Evolutionary conservation across 1,140 invertebrate species (phyloP).

Genomic region (Brachionus angularis): DNA sequence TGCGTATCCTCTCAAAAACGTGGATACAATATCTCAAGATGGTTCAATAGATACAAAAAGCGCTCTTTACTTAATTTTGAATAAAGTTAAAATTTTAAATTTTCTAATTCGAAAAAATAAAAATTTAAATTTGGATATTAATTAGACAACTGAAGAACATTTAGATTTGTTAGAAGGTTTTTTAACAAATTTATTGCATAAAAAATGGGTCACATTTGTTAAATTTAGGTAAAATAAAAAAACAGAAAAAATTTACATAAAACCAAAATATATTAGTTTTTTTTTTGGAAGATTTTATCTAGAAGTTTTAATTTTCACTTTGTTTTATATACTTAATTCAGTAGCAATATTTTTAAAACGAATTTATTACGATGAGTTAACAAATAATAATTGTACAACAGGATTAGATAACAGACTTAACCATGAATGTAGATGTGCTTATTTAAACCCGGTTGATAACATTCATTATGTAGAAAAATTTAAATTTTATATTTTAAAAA

Average conservation of each 20-base stretch:
- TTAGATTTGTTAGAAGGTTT: slow-evolving; percentile 90
- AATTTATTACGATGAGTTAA: slow-evolving; percentile 57
- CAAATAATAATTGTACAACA: slow-evolving; percentile 44
- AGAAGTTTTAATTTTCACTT: slow-evolving; percentile 80
- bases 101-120: neutral
- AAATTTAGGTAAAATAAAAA: slow-evolving; percentile 67
- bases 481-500: slow-evolving; percentile 44
- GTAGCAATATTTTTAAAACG: slow-evolving; percentile 71
- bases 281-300: slow-evolving; percentile 72
- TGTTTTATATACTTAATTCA: slow-evolving; percentile 81
- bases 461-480: slow-evolving; percentile 22
- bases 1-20: slow-evolving; percentile 87
- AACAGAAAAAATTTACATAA: neutral
- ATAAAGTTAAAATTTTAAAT: slow-evolving; percentile 68
- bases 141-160: slow-evolving; percentile 86
- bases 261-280: neutral
- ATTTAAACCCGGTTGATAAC: slow-evolving; percentile 33
- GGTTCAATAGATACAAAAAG: slow-evolving; percentile 88
- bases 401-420: slow-evolving; percentile 45
- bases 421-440: slow-evolving; percentile 47
- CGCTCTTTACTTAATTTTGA: slow-evolving; percentile 92
- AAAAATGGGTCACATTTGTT: slow-evolving; percentile 96
- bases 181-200: slow-evolving; percentile 84
- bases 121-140: slow-evolving; percentile 33
- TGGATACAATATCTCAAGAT: slow-evolving; percentile 86